Conservation (phyloP, 2,888 invertebrate genomes). For the Clusia tigrina region DNA sequence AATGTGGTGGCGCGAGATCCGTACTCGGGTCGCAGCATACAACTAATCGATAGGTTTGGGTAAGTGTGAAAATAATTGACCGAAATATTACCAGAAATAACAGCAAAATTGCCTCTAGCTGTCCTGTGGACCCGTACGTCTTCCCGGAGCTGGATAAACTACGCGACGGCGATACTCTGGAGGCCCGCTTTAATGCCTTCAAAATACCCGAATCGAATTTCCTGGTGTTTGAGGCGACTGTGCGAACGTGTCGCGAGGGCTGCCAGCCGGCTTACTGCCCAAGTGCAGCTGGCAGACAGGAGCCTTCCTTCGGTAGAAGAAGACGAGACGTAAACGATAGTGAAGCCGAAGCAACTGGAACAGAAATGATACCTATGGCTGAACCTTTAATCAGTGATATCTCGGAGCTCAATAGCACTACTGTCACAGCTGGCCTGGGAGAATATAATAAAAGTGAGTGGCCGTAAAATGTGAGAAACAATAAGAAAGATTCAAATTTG, state of each 20-base stretch:
- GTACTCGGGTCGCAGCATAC: constrained; percentile 88
- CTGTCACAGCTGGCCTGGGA: constrained; percentile 49
- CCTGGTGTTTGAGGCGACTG: constrained; percentile 91
- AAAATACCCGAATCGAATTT: constrained; percentile 95
- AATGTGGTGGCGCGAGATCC: constrained; percentile 93
- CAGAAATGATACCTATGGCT: constrained; percentile 33
- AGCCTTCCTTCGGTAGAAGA: constrained; percentile 82
- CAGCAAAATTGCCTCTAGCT: constrained; percentile 66
- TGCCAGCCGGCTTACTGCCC: constrained; percentile 91
- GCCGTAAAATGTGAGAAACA: not conserved
- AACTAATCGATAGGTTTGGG: constrained; percentile 89
- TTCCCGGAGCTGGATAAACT: constrained; percentile 90
- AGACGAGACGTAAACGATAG: constrained; percentile 66
- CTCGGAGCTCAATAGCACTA: constrained; percentile 52
- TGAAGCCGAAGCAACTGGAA: constrained; percentile 30
- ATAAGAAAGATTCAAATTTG: no score
- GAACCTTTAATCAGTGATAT: constrained; percentile 47
- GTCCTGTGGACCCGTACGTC: constrained; percentile 89
- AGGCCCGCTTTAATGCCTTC: constrained; percentile 92
- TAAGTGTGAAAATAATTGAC: constrained; percentile 62
- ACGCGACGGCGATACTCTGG: constrained; percentile 84
- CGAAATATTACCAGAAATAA: not conserved
- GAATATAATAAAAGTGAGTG: constrained; percentile 41
- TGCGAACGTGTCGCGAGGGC: constrained; percentile 86
- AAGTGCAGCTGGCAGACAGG: constrained; percentile 78